Percentiles rank a stretch among this genome's conserved stretches.
Evolutionary conservation across 2,113 vertebrate genomes (phyloP).

Genomic region (Neodon shergylaensis): DNA sequence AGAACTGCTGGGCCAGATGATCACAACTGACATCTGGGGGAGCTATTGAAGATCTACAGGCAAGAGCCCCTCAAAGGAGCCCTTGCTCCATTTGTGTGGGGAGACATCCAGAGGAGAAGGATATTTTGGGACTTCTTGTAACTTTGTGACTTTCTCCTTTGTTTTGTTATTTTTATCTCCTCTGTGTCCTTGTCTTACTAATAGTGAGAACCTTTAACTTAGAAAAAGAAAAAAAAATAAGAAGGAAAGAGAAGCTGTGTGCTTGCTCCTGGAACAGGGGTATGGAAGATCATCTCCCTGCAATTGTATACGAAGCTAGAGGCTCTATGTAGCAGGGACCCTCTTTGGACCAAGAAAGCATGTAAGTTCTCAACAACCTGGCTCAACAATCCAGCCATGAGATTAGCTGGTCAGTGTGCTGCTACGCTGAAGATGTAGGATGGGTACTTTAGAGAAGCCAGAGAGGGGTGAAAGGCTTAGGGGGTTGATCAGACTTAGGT

Average conservation of each 20-base stretch:
- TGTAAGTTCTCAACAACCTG: fast-evolving
- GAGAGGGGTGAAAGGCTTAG: not conserved
- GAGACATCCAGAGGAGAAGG: slow-evolving; percentile 24
- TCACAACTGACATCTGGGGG: not conserved
- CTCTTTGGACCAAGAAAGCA: not conserved
- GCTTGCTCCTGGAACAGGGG: not conserved
- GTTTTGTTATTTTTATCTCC: slow-evolving; percentile 77
- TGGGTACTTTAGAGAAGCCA: not conserved
- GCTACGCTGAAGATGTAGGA: too few species aligned
- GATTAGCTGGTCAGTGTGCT: too few species aligned
- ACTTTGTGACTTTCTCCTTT: slow-evolving; percentile 61
- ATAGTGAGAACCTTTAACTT: slow-evolving; percentile 58
- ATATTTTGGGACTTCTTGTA: slow-evolving; percentile 63
- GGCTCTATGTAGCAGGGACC: fast-evolving
- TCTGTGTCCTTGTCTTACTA: slow-evolving; percentile 69
- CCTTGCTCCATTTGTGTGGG: not conserved
- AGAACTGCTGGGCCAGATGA: not conserved
- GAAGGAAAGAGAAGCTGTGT: not conserved
- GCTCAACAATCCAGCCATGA: too few species aligned
- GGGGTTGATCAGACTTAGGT: not conserved
- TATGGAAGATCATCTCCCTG: fast-evolving
- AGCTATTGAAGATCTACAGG: not conserved
- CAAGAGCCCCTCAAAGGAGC: not conserved
- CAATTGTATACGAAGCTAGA: not conserved
- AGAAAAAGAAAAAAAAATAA: not conserved